These are phyloP conservation scores for Macrosteles quadrilineatus DNA, from an alignment of 1,140 invertebrate species.

Conservation along the genomic window DNA sequence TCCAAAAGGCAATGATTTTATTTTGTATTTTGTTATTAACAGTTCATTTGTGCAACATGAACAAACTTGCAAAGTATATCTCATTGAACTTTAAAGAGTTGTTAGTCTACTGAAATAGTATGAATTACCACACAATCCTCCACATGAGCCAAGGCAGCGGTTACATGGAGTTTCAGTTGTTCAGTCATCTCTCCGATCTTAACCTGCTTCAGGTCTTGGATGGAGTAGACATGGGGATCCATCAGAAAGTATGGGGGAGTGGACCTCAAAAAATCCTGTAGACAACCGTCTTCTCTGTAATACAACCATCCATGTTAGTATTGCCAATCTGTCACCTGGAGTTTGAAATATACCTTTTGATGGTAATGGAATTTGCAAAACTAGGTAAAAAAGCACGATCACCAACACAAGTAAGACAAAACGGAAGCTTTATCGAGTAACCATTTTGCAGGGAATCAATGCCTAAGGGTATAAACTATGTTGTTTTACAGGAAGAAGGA, in stretches of 20 bases:
- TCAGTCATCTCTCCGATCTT: constrained; percentile 62
- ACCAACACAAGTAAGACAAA: not conserved
- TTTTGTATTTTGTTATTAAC: too few species aligned
- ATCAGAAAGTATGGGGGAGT: constrained; percentile 61
- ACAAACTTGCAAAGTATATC: too few species aligned
- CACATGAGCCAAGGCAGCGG: constrained; percentile 63
- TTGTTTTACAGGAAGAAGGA: too few species aligned
- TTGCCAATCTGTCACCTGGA: not conserved
- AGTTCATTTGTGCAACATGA: too few species aligned
- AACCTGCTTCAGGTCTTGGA: constrained; percentile 72
- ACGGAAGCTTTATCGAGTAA: too few species aligned
- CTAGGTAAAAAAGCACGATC: not conserved
- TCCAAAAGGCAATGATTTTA: too few species aligned
- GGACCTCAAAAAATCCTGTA: constrained; percentile 59
- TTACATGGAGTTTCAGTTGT: constrained; percentile 62
- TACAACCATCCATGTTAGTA: not conserved
- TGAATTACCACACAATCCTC: constrained; percentile 70
- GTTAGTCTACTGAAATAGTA: constrained; percentile 36
- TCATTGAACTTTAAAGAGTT: too few species aligned
- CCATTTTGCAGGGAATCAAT: too few species aligned
- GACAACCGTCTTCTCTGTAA: constrained; percentile 52
- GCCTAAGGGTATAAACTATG: too few species aligned
- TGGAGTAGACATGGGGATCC: constrained; percentile 73
- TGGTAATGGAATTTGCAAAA: not conserved
- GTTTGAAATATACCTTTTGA: not conserved